Evolutionary conservation across 2,113 vertebrate species (phyloP), one percentile per base, ranked within the genome.

Genomic region (Hemichromis elongatus): DNA sequence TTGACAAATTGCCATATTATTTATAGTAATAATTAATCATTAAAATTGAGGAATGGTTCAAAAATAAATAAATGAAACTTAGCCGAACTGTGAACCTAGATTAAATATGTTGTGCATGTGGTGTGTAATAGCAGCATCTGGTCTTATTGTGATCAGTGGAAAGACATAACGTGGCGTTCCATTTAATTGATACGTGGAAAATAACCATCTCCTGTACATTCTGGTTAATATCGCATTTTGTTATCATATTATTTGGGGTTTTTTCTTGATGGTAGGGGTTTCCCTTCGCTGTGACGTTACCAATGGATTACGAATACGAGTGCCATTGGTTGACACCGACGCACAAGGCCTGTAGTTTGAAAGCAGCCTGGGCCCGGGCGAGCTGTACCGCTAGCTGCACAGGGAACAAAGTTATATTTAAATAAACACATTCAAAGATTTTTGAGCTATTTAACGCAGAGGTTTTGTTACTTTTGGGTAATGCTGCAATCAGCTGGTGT

Each of bases 261-360:
- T 66, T 61, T 80, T n/a, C n/a, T n/a, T 89, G 50, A 77, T 81
- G 84, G 86, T 47, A 84, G 88, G 94, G 94, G 92, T 89, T 37
- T 94, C 90, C 92, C 91, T 91, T 59, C 18, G 53, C 4, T 47
- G 47, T 94, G 93, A 95, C 95, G 94, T 91, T 33, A 30, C 14
- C 80, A 7, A 79, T 16, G 61, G 81, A 83, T 93, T 55, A 94
- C 92, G 94, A 80, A 87, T 0, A 42, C 61, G 77, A 47, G 13
- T 81, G 5, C 84, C 54, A 94, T 95, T 95, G 94, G 93, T 82
- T 77, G 37, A 80, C 88, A 55, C 35, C 83, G 77, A 84, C 89
- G 92, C 90, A 93, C 88, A 52, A 78, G 95, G 94, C 94, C 94
- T 95, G 79, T 83, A 92, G 93, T 95, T 93, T 86, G 87, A 91